A percentile compares a stretch with the other conserved stretches of the same genome.
These are phyloP conservation scores for Rhadinocentrus ornatus DNA, from an alignment of 2,797 vertebrate genomes.

Conservation along the genomic window DNA sequence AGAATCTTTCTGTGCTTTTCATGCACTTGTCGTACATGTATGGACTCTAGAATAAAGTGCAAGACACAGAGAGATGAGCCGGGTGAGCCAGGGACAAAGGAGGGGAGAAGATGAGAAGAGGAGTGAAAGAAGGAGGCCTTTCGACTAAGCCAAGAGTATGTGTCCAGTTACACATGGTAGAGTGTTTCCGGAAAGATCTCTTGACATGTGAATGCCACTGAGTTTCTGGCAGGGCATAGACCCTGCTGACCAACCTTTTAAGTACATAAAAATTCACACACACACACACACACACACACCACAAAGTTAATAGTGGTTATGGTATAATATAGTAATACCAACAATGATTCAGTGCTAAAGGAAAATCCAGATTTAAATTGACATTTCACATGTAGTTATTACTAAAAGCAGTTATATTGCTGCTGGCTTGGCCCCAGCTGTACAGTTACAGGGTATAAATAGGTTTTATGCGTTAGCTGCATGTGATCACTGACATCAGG, in stretches of 20 bases:
- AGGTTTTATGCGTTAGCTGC: slow-evolving; percentile 45
- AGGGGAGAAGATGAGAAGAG: slow-evolving; percentile 13
- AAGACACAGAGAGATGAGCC: background rate
- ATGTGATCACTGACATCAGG: slow-evolving; percentile 47
- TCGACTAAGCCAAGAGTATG: slow-evolving; percentile 54
- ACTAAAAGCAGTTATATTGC: slow-evolving; percentile 34
- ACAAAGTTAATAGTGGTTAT: slow-evolving; percentile 3
- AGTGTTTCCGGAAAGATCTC: slow-evolving; percentile 76
- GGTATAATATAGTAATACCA: background rate
- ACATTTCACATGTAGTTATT: slow-evolving; percentile 29
- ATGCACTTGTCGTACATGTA: background rate
- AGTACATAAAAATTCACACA: slow-evolving; percentile 17
- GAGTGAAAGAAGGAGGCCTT: slow-evolving; percentile 38
- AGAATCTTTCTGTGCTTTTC: background rate
- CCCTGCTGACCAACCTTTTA: slow-evolving; percentile 15
- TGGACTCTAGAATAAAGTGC: slow-evolving; percentile 12
- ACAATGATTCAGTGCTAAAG: background rate
- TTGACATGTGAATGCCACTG: slow-evolving; percentile 64
- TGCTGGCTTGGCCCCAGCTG: slow-evolving; percentile 21
- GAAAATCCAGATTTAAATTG: slow-evolving; percentile 5
- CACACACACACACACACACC: background rate
- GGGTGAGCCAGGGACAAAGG: slow-evolving; percentile 10
- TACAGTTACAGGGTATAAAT: slow-evolving; percentile 48
- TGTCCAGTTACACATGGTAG: slow-evolving; percentile 71
- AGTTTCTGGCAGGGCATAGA: slow-evolving; percentile 54